phyloP scores from a whole-genome alignment of 2,888 invertebrate species.

The Lepidochrysops patricia region DNA sequence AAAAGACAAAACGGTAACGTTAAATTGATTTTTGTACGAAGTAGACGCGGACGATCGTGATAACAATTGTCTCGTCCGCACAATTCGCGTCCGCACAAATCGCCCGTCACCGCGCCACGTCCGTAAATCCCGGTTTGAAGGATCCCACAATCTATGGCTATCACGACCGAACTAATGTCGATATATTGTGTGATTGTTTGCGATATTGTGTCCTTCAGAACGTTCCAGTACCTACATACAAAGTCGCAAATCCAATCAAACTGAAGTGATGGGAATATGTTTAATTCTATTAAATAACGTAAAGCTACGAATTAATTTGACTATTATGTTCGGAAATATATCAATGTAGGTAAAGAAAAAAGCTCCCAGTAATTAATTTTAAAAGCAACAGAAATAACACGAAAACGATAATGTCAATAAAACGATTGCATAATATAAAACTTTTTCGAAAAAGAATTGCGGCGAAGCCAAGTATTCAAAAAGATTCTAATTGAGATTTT shows the following conservation, averaged over 20 bases:
- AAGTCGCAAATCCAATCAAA: not conserved
- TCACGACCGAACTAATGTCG: conserved; percentile 3
- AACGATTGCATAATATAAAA: not conserved
- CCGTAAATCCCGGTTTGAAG: conserved; percentile 4
- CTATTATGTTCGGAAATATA: no score
- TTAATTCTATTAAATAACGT: no score
- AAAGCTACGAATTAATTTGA: no score
- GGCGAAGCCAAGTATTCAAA: not conserved
- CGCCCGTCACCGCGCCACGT: conserved; percentile 3
- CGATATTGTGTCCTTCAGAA: not conserved
- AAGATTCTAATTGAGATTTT: conserved; percentile 8
- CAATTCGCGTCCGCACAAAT: not conserved
- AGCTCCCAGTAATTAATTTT: not conserved
- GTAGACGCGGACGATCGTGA: not conserved
- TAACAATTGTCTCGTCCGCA: not conserved
- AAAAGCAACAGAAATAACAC: not conserved
- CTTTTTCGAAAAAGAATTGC: not conserved
- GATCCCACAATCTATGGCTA: not conserved
- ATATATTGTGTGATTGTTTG: not conserved
- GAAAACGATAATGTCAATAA: not conserved
- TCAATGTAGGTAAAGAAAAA: no score
- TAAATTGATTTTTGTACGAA: not conserved
- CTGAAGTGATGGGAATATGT: no score
- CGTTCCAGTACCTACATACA: not conserved
- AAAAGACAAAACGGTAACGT: no score